Base-by-base conservation (phyloP, 2,797 vertebrate species). In the Zenarchopterus dispar region DNA sequence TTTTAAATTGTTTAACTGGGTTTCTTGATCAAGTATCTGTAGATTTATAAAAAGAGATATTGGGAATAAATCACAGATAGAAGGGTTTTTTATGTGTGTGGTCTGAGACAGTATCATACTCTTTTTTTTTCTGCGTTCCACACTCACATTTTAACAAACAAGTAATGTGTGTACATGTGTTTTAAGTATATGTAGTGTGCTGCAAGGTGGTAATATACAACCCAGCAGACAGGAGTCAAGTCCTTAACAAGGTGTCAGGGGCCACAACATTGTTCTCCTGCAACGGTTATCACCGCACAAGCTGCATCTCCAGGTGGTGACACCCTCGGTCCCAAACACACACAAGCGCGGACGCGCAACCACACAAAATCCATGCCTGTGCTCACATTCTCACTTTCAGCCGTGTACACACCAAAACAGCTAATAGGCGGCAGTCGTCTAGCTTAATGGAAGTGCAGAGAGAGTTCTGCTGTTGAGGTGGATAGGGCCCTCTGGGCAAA, bases 161-260 rank as follows among this genome's bases (percentile, higher is more conserved):
- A 42, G 13, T 47, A 53, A 24, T 56, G 7, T 36, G 47, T 63
- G 42, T 6, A 43, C 56, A 0, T 55, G 36, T 36, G 50, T 68
- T 63, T 62, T 56, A 57, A 59, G 46, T 72, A 21, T 63, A 69
- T 77, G 58, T 26, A 46, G 59, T 68, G 46, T 69, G 31, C 62
- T 75, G 72, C 49, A 43, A 56, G 54, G 77, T 61, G 67, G 63
- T 67, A 77, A 79, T 64, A 67, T 70, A 82, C 33, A 69, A 69
- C 73, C 64, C 62, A 67, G 73, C 26, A 72, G 63, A 81, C 67
- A 87, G 83, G 62, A 55, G 66, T 64, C 72, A 67, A 84, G 84
- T 80, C 87, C 88, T 89, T 92, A 92, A 92, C 89, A 92, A 90
- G 88, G 89, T 90, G 90, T 90, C 91, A 91, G 79, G 84, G 84